phyloP scores from a whole-genome alignment of 2,888 invertebrate genomes.

The Caenorhabditis wallacei region DNA sequence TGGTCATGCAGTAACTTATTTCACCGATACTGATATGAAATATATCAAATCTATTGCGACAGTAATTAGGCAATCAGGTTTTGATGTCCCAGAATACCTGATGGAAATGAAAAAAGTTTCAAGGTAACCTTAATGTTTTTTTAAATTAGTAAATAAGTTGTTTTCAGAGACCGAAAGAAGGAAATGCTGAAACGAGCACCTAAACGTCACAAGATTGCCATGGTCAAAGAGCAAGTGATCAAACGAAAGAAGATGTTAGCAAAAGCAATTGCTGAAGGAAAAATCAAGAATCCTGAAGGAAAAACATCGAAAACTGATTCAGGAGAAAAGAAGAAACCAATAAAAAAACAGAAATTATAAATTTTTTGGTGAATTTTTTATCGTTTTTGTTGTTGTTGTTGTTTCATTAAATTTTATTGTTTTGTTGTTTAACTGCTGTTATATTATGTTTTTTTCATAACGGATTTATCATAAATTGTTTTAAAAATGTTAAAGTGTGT shows the following conservation, averaged over 20 bases:
- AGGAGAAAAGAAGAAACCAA: constrained; percentile 18
- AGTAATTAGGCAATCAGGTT: constrained; percentile 93
- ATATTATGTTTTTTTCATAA: background rate
- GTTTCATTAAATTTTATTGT: constrained; percentile 1
- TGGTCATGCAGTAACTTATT: constrained; percentile 95
- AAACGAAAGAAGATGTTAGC: constrained; percentile 55
- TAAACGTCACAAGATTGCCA: constrained; percentile 72
- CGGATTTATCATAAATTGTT: too few relatives aligned
- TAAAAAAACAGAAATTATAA: constrained; percentile 19
- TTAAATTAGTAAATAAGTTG: background rate
- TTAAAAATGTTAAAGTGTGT: too few relatives aligned
- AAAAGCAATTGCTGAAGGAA: constrained; percentile 41
- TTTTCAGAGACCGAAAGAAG: constrained; percentile 75
- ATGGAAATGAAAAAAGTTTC: constrained; percentile 85
- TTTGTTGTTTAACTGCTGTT: constrained; percentile 14
- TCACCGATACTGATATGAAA: constrained; percentile 92
- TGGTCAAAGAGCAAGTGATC: constrained; percentile 55
- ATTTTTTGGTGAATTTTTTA: background rate
- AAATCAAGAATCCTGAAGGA: background rate
- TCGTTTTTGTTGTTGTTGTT: background rate
- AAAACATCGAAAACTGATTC: background rate
- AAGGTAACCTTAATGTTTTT: constrained; percentile 77
- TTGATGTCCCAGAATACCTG: constrained; percentile 94
- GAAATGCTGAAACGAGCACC: constrained; percentile 74
- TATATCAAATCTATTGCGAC: constrained; percentile 91